Evolutionary conservation across 2,888 invertebrate species (phyloP).

Genomic region (Yponomeuta evonymella): DNA sequence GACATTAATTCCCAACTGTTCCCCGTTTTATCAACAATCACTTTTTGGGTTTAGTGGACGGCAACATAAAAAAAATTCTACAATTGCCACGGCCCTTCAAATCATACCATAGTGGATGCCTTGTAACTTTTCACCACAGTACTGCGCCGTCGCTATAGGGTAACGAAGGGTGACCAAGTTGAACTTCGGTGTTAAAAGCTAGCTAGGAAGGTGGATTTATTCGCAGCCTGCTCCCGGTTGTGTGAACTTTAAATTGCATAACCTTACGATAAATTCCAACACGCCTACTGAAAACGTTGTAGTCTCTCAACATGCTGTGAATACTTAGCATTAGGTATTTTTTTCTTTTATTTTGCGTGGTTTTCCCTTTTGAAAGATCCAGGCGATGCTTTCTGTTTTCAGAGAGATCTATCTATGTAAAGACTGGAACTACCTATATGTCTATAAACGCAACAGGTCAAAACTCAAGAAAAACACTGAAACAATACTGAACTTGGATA

Average conservation of each 20-base stretch:
- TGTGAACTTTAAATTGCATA: constrained; percentile 3
- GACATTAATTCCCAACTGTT: no score
- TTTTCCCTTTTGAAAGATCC: not conserved
- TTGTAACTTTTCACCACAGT: no score
- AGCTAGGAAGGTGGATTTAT: constrained; percentile 14
- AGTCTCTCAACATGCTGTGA: not conserved
- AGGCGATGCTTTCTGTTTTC: not conserved
- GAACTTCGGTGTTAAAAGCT: constrained; percentile 10
- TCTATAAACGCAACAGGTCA: no score
- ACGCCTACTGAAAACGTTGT: constrained; percentile 2
- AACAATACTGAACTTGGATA: no score
- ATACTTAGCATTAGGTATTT: not conserved
- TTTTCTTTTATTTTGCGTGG: not conserved
- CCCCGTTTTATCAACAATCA: no score
- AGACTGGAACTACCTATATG: no score
- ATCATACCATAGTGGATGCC: no score
- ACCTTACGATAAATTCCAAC: not conserved
- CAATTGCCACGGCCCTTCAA: no score
- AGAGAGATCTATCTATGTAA: not conserved
- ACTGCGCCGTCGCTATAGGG: constrained; percentile 5
- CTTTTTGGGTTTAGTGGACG: no score
- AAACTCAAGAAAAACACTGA: no score
- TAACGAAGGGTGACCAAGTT: constrained; percentile 5
- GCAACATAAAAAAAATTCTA: no score
- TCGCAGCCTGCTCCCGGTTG: constrained; percentile 8